Conservation (phyloP, 2,113 vertebrate genomes). For the Psittacula cyanocephala region DNA sequence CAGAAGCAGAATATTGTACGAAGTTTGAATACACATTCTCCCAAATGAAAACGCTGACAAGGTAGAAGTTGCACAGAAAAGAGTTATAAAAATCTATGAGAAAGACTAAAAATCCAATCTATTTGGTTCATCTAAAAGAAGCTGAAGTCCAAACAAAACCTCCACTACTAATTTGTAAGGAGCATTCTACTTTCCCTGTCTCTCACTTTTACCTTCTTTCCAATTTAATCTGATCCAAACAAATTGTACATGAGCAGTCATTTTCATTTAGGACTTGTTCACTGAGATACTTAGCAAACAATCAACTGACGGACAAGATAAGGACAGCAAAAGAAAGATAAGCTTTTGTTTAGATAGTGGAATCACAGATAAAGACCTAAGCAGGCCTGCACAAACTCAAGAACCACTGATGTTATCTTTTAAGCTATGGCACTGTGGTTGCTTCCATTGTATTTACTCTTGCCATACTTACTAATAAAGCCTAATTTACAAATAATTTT, state of each 20-base stretch:
- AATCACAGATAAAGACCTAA: conserved; percentile 48
- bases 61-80: neutral
- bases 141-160: neutral
- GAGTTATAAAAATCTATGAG: neutral
- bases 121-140: neutral
- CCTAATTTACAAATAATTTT: neutral
- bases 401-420: conserved; percentile 45
- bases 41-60: neutral
- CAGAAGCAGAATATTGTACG: neutral
- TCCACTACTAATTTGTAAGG: neutral
- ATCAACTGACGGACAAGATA: conserved; percentile 63
- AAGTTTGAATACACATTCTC: neutral
- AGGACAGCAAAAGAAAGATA: conserved; percentile 54
- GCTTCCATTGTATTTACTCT: neutral
- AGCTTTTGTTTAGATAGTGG: conserved; percentile 57
- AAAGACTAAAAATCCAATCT: neutral
- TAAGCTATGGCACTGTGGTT: neutral
- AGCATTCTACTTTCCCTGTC: conserved; percentile 13
- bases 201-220: conserved; percentile 61
- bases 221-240: conserved; percentile 64
- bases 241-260: conserved; percentile 44
- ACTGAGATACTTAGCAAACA: conserved; percentile 52
- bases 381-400: conserved; percentile 65
- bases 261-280: conserved; percentile 55
- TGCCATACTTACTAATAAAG: neutral